Conservation (phyloP, 2,113 vertebrate genomes). For the Vombatus ursinus region DNA sequence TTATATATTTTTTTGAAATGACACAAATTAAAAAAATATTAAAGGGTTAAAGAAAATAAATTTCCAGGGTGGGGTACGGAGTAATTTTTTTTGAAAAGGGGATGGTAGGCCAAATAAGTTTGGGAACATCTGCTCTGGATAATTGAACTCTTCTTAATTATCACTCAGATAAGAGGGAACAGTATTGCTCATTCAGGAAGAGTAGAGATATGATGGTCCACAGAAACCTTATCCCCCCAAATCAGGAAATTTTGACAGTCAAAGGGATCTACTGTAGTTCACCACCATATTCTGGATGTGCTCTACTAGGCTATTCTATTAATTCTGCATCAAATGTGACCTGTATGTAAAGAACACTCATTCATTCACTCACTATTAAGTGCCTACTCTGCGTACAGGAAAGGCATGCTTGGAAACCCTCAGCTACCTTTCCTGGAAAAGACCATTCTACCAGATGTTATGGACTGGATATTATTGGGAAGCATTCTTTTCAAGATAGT, state of each 20-base stretch:
- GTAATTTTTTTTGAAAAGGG: too few relatives aligned
- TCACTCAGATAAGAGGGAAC: slow-evolving; percentile 15
- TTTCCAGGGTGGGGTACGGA: too few relatives aligned
- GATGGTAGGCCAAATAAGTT: too few relatives aligned
- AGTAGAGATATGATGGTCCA: neutral
- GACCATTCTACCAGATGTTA: neutral
- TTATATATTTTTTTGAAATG: too few relatives aligned
- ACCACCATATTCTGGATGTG: neutral
- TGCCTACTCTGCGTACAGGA: neutral
- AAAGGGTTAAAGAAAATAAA: too few relatives aligned
- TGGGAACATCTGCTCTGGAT: neutral
- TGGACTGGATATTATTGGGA: neutral
- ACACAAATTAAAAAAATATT: too few relatives aligned
- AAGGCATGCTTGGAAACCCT: neutral
- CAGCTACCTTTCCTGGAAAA: neutral
- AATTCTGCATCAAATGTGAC: slow-evolving; percentile 15
- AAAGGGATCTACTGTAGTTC: neutral
- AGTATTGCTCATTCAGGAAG: neutral
- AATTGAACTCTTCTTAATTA: slow-evolving; percentile 36
- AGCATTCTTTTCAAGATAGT: neutral
- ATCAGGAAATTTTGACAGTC: neutral
- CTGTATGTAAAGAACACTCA: neutral
- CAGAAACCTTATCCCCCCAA: neutral
- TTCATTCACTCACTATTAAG: neutral
- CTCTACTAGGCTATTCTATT: neutral